phyloP scores from a whole-genome alignment of 2,888 invertebrate genomes.

The Piscicola geometra region DNA sequence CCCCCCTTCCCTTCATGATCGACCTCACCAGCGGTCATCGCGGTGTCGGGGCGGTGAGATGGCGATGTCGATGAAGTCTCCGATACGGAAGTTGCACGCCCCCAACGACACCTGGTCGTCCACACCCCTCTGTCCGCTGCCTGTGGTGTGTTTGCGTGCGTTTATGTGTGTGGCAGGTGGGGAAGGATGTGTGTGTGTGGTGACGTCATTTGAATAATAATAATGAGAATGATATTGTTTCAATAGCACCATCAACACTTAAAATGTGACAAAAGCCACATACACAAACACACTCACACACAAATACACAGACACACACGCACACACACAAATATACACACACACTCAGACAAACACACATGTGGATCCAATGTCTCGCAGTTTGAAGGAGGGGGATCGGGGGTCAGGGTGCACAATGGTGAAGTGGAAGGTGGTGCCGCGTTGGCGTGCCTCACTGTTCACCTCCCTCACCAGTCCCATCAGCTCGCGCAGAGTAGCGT shows the following conservation, averaged over 20 bases:
- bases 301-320: too few species aligned
- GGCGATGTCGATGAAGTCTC: constrained; percentile 94
- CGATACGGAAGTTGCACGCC: constrained; percentile 75
- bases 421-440: constrained; percentile 95
- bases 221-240: too few species aligned
- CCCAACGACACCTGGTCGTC: constrained; percentile 88
- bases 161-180: neutral
- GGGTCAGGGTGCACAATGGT: constrained; percentile 65
- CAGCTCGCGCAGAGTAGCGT: constrained; percentile 90
- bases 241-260: too few species aligned
- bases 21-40: constrained; percentile 6
- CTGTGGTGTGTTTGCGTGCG: neutral
- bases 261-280: neutral
- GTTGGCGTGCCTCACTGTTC: constrained; percentile 88
- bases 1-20: neutral
- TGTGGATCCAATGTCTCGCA: constrained; percentile 90
- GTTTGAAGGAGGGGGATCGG: constrained; percentile 60
- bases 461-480: constrained; percentile 96
- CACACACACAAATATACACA: too few species aligned
- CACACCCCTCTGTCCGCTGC: constrained; percentile 73
- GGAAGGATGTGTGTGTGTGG: neutral
- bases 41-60: constrained; percentile 60
- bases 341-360: too few species aligned
- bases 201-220: too few species aligned
- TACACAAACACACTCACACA: too few species aligned